Conservation (phyloP, 1,140 invertebrate species). For the Saccostrea glomerata region DNA sequence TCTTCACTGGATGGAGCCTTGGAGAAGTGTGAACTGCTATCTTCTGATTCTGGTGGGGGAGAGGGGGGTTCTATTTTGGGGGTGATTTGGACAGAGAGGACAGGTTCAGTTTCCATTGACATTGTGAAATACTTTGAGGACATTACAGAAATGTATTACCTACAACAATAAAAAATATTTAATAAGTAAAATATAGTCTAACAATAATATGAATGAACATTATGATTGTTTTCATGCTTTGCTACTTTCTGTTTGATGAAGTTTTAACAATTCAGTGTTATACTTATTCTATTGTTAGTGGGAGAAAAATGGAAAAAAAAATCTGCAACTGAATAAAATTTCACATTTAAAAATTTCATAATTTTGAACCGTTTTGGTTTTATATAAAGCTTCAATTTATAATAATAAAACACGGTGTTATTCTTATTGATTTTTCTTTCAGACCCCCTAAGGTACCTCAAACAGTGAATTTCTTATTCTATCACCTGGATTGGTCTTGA, state of each 20-base stretch:
- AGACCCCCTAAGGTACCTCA: no score
- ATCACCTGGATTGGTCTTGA: no score
- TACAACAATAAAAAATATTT: not conserved
- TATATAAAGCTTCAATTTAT: no score
- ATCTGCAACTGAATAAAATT: no score
- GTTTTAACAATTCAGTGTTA: not conserved
- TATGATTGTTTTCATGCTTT: not conserved
- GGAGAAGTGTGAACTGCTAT: not conserved
- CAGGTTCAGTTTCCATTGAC: not conserved
- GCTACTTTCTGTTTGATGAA: not conserved
- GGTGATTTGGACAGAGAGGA: not conserved
- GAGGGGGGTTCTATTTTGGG: slow-evolving; percentile 17
- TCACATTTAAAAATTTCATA: no score
- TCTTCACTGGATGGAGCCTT: not conserved
- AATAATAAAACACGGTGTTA: no score
- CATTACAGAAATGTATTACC: not conserved
- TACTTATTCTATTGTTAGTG: no score
- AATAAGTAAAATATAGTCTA: not conserved
- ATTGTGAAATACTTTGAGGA: not conserved
- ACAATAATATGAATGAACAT: not conserved
- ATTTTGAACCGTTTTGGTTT: no score
- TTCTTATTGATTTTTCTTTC: no score
- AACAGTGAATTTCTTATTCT: no score
- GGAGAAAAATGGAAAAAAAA: no score
- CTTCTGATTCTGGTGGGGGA: not conserved